Evolutionary conservation across 2,113 vertebrate genomes (phyloP), one percentile per base, ranked within the genome.

Genomic region (Nothocercus julius): DNA sequence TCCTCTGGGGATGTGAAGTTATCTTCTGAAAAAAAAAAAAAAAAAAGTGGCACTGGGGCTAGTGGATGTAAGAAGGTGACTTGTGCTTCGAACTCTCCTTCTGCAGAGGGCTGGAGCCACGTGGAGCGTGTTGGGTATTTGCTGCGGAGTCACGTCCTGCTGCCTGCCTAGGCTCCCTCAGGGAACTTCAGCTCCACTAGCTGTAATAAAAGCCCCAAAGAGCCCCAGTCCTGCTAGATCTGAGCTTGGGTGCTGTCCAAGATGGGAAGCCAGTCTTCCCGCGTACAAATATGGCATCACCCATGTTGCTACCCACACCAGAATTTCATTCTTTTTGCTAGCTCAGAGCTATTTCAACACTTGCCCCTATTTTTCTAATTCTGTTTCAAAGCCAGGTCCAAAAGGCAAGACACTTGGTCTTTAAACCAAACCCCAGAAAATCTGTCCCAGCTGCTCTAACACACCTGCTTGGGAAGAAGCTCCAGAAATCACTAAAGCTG

Each of bases 181-280:
- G 28, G 54, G 8, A 25, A 27, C 53, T 34, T 56, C 61, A 1
- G 4, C 54, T 49, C 44, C 51, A 56, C 83, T 49, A 1, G 3
- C 30, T 32, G 28, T 27, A 42, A 1, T 2, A 17, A 34, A 5
- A 4, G 2, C 22, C 22, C 34, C 25, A 3, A 3, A n/a, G 7
- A 53, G 36, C 9, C 0, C 5, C 80, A 14, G 9, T 80, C n/a
- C n/a, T 59, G 2, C 21, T 1, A 2, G 59, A n/a, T 4, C 13
- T 18, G 27, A 30, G 42, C 24, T 3, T 1, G 13, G 42, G 68
- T 5, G 30, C 11, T 34, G 66, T 24, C 9, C 0, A 22, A 20
- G 34, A n/a, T 44, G 85, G 54, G 54, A 25, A n/a, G 19, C n/a
- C 0, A 1, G 19, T 4, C 15, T 38, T 64, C 42, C 3, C 2